These are phyloP conservation scores for Meiosimyza platycephala DNA, from an alignment of 2,888 invertebrate genomes.

Conservation along the genomic window DNA sequence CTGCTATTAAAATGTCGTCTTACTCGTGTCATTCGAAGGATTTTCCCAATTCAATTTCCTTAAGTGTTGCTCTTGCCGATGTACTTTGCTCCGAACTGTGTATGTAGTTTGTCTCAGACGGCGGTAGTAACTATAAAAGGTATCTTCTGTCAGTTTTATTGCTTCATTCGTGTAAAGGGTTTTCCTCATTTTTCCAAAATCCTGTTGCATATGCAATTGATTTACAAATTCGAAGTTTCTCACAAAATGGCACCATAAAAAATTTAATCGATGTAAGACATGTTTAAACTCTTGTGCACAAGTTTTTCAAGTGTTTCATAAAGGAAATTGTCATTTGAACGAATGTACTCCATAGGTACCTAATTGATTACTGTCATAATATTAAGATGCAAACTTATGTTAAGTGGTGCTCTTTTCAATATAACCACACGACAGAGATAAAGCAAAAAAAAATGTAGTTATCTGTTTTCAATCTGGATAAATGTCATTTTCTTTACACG, in stretches of 20 bases:
- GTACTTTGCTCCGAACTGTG: background rate
- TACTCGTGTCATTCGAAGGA: slow-evolving; percentile 36
- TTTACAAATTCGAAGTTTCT: slow-evolving; percentile 18
- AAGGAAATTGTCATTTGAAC: background rate
- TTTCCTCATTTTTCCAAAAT: background rate
- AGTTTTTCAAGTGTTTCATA: background rate
- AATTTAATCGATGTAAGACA: slow-evolving; percentile 35
- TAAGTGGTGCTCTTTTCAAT: too few relatives aligned
- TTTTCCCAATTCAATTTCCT: slow-evolving; percentile 64
- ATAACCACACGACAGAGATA: too few relatives aligned
- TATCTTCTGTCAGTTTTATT: slow-evolving; percentile 22
- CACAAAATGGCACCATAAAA: slow-evolving; percentile 28
- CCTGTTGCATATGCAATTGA: background rate
- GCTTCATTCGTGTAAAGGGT: background rate
- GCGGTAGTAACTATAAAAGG: slow-evolving; percentile 5
- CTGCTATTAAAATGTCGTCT: slow-evolving; percentile 53
- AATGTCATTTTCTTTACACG: too few relatives aligned
- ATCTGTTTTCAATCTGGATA: too few relatives aligned
- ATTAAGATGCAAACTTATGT: too few relatives aligned
- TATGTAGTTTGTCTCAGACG: background rate
- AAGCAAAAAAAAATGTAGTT: too few relatives aligned
- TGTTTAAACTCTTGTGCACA: background rate
- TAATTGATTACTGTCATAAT: too few relatives aligned
- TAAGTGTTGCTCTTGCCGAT: slow-evolving; percentile 53
- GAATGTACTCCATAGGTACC: background rate